Conservation (phyloP, 2,797 vertebrate species). For the Rousettus madagascariensis region DNA sequence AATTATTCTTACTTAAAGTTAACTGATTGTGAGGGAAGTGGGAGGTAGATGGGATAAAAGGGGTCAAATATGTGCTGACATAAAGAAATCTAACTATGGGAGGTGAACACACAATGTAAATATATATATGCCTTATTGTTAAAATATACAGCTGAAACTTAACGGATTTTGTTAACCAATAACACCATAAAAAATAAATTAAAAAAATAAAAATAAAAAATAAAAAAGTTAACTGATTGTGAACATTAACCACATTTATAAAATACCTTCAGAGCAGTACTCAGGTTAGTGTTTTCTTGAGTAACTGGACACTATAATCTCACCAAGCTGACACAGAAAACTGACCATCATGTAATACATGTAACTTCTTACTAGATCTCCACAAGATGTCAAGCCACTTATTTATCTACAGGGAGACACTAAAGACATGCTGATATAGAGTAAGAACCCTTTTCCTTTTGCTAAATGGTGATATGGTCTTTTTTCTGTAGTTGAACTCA, state of each 20-base stretch:
- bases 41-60: no score
- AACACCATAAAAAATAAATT: no score
- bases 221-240: background rate
- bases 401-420: background rate
- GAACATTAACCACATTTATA: background rate
- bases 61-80: no score
- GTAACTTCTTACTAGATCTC: background rate
- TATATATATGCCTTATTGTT: no score
- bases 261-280: background rate
- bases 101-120: no score
- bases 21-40: background rate
- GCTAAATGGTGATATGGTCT: background rate
- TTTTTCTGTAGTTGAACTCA: background rate
- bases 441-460: background rate
- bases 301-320: background rate
- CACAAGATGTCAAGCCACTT: background rate
- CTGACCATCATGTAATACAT: background rate
- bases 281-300: background rate
- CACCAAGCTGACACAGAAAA: background rate
- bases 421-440: background rate
- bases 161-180: no score
- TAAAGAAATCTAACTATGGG: no score
- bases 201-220: no score
- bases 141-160: no score
- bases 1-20: background rate